These are phyloP conservation scores for Himalopsyche phryganea DNA, from an alignment of 1,140 invertebrate genomes.

Conservation along the genomic window DNA sequence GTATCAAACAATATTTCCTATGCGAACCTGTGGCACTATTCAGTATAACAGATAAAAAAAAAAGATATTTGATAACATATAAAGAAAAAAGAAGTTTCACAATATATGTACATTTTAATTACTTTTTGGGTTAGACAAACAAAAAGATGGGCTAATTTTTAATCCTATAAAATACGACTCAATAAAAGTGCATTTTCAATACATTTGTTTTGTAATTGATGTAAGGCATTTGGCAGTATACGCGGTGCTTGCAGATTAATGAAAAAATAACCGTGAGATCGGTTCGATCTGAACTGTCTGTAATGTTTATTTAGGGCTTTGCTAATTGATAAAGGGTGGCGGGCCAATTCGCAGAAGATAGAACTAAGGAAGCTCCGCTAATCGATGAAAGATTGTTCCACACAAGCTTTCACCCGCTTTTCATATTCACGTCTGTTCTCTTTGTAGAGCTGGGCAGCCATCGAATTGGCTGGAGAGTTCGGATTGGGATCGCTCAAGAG, in stretches of 20 bases:
- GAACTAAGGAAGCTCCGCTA: constrained; percentile 54
- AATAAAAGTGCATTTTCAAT: constrained; percentile 2
- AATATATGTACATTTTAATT: no score
- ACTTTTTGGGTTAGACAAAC: no score
- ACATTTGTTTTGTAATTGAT: not conserved
- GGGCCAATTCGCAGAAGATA: constrained; percentile 25
- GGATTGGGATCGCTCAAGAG: constrained; percentile 94
- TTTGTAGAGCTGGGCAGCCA: constrained; percentile 94
- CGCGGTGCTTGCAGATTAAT: not conserved
- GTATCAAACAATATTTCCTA: not conserved
- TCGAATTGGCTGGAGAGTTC: constrained; percentile 93
- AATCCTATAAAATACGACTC: not conserved
- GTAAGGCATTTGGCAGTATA: constrained; percentile 31
- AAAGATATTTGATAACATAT: no score
- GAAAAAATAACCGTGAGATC: no score
- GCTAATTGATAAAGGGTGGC: constrained; percentile 6
- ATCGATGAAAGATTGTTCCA: constrained; percentile 94
- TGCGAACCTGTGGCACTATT: no score
- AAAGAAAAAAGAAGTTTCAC: no score
- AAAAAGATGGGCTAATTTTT: no score
- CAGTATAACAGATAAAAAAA: no score
- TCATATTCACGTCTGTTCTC: constrained; percentile 94
- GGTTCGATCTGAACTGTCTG: no score
- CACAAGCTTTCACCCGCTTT: constrained; percentile 93
- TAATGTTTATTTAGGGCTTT: no score